Percentiles rank a stretch among this genome's conserved stretches.
Conservation (phyloP, 30 jellyfish, hydroid and myxozoan species). For the Turritopsis rubra region DNA sequence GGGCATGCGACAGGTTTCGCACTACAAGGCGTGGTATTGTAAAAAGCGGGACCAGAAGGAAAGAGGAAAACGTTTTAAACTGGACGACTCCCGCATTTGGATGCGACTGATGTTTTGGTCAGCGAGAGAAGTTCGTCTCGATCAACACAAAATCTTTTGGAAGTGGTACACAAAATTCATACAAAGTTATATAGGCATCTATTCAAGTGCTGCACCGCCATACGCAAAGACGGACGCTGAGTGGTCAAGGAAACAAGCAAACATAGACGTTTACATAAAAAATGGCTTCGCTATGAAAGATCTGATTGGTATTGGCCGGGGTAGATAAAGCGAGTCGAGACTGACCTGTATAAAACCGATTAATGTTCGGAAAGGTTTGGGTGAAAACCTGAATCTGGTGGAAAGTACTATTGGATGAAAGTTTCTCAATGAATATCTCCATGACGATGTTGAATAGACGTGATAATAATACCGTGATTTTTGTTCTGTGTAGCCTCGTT, state of each 20-base stretch:
- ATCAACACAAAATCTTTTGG: constrained; percentile 6
- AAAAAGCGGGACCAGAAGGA: constrained; percentile 8
- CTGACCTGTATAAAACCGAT: too few species aligned
- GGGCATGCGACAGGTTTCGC: constrained; percentile 19
- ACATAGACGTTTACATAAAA: neutral
- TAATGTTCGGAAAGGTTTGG: too few species aligned
- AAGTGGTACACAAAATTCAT: neutral
- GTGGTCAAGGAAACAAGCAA: constrained; percentile 9
- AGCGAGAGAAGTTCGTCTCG: constrained; percentile 22
- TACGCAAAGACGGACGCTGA: constrained; percentile 4
- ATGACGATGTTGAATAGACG: too few species aligned
- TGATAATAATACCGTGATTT: too few species aligned
- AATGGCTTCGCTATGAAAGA: constrained; percentile 13
- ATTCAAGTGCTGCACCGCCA: constrained; percentile 19
- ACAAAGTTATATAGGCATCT: neutral
- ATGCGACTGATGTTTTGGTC: constrained; percentile 34
- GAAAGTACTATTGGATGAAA: too few species aligned
- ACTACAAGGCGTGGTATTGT: constrained; percentile 26
- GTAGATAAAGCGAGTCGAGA: too few species aligned
- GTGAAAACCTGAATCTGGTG: too few species aligned
- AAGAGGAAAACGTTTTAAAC: constrained; percentile 17
- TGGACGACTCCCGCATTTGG: constrained; percentile 27
- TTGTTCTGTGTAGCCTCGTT: too few species aligned
- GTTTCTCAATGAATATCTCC: too few species aligned
- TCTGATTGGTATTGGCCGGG: constrained; percentile 14